phyloP scores from a whole-genome alignment of 2,797 vertebrate genomes.

The Poeciliopsis turneri region DNA sequence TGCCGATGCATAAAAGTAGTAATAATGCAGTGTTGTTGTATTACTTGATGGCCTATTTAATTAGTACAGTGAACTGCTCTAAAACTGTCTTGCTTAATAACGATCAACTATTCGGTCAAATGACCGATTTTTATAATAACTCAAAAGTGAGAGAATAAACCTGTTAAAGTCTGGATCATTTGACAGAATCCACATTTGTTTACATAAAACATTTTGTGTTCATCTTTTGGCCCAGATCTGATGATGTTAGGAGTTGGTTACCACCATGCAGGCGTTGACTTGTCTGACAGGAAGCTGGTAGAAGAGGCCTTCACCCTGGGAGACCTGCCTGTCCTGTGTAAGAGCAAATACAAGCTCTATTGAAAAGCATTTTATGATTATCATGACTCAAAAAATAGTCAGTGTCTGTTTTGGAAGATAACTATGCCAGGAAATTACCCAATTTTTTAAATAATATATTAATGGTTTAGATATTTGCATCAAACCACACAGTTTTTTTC shows the following conservation, averaged over 20 bases:
- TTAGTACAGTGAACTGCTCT: neutral
- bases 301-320: slow-evolving; percentile 90
- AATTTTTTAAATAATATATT: neutral
- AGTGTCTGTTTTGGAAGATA: neutral
- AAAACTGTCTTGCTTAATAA: neutral
- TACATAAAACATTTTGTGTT: slow-evolving; percentile 15
- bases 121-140: neutral
- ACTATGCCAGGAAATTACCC: neutral
- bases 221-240: slow-evolving; percentile 64
- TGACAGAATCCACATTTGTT: neutral
- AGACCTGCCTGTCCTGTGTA: slow-evolving; percentile 96
- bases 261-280: slow-evolving; percentile 94
- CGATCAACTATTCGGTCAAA: neutral
- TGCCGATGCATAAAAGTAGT: neutral
- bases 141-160: neutral
- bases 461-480: neutral
- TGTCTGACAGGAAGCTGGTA: slow-evolving; percentile 91
- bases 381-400: neutral
- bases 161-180: neutral
- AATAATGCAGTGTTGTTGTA: neutral
- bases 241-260: slow-evolving; percentile 89
- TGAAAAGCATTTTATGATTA: neutral
- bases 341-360: slow-evolving; percentile 59
- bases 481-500: neutral
- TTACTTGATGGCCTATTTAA: neutral